Evolutionary conservation across 2,888 invertebrate genomes (phyloP).

Genomic region (Kuschelorhynchus macadamiae): DNA sequence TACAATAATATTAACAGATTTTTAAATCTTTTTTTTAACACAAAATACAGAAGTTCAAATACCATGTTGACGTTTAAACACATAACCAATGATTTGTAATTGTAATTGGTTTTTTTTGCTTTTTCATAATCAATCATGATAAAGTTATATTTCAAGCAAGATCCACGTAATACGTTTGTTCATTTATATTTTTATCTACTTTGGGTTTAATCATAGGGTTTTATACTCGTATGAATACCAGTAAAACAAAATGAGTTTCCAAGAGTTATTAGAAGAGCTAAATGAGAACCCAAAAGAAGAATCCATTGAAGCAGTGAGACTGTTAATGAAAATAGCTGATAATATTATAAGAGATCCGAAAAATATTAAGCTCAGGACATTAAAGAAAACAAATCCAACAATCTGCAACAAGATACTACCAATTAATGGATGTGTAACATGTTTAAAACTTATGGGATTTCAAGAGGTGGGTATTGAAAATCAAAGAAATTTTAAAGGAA

Average conservation of each 20-base stretch:
- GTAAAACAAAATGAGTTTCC: constrained; percentile 39
- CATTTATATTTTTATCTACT: no score
- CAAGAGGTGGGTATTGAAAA: constrained; percentile 57
- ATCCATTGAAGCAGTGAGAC: constrained; percentile 51
- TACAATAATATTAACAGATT: no score
- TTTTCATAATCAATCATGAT: no score
- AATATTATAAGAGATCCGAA: constrained; percentile 61
- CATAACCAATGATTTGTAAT: no score
- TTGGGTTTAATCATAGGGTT: not conserved
- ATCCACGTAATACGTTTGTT: not conserved
- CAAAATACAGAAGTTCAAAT: no score
- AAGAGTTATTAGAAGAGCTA: constrained; percentile 47
- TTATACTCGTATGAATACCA: not conserved
- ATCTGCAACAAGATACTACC: constrained; percentile 59
- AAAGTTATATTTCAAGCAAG: constrained; percentile 8
- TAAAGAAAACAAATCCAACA: constrained; percentile 60
- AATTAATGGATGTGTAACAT: constrained; percentile 59
- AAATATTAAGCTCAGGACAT: constrained; percentile 58
- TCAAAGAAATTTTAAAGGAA: no score
- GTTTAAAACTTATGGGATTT: constrained; percentile 63
- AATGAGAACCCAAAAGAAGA: constrained; percentile 43
- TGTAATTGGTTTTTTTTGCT: no score
- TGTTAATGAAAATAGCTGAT: constrained; percentile 62
- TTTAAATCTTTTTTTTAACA: no score
- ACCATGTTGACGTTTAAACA: no score